Evolutionary conservation across 1,140 invertebrate genomes (phyloP).

Genomic region (Phymorhynchus buccinoides): DNA sequence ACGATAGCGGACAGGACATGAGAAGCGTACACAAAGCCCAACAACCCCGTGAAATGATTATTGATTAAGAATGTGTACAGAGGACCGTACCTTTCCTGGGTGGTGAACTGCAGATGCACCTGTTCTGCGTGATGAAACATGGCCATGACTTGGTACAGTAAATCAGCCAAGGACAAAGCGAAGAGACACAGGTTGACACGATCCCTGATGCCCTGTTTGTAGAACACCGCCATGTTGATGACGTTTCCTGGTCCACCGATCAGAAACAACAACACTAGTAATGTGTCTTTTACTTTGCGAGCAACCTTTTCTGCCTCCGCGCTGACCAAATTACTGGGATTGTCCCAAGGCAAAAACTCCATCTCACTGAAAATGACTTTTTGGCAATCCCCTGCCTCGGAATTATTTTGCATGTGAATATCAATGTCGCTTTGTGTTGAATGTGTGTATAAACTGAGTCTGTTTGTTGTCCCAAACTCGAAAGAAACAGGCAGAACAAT

Average conservation of each 20-base stretch:
- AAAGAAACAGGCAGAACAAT: too few relatives aligned
- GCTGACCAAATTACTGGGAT: background rate
- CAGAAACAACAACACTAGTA: background rate
- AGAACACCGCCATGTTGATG: conserved; percentile 30
- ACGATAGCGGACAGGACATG: conserved; percentile 7
- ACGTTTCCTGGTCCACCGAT: background rate
- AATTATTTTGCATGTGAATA: background rate
- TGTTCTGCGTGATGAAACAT: background rate
- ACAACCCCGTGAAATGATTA: background rate
- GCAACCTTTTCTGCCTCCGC: background rate
- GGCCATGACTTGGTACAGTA: background rate
- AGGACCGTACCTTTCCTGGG: background rate
- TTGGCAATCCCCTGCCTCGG: background rate
- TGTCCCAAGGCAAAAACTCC: background rate
- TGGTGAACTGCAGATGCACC: background rate
- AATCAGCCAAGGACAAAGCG: conserved; percentile 1
- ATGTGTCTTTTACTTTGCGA: background rate
- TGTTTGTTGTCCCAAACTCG: too few relatives aligned
- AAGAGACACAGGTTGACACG: conserved; percentile 32
- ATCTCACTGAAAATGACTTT: background rate
- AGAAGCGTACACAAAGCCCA: background rate
- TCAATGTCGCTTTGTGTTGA: too few relatives aligned
- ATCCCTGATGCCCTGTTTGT: conserved; percentile 20
- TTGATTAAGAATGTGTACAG: background rate
- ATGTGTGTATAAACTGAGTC: too few relatives aligned